Evolutionary conservation across 1,140 invertebrate species (phyloP), one percentile per base, ranked within the genome.

Genomic region (Euglossa dilemma): DNA sequence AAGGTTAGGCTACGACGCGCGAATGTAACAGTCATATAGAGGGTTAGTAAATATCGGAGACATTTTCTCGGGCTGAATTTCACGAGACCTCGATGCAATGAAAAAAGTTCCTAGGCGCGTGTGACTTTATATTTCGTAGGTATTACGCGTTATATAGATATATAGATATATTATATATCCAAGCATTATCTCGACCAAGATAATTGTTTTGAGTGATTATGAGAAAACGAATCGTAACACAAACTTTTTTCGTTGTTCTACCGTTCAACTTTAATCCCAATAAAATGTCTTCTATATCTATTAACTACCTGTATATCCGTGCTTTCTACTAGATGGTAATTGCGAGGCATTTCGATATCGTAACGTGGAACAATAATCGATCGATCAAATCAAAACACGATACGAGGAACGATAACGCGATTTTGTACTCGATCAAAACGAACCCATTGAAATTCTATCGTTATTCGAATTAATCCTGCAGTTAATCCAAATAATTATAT

Each of bases 291-390:
- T 45, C 77, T 6, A 23, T 72, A 63, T 80, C 56, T 72, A 61
- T 72, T 36, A 43, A 61, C 54, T n/a, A 2, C 28, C 57, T 69
- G 54, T 47, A 43, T 59, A 67, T 66, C 72, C 52, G 72, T 75
- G 80, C 80, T 75, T 81, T 81, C 71, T 47, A 25, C 47, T 81
- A 81, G 52, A 52, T 72, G 71, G 18, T 76, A 57, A 67, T 66
- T 43, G 43, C 52, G 52, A 47, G 52, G 56, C 63, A 56, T 67
- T 82, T 76, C 25, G 66, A 54, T 76, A 69, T 76, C 72, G 63
- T 50, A 67, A 81, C 74, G 72, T n/a, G 75, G 45, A 61, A 52
- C 45, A 63, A 78, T 57, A 56, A 16, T 67, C 23, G 36, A 76
- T 56, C 59, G 43, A 79, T 71, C n/a, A 9, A 66, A 66, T 50